These are phyloP conservation scores for Oreotrochilus melanogaster DNA, from an alignment of 2,113 vertebrate species.

Conservation along the genomic window DNA sequence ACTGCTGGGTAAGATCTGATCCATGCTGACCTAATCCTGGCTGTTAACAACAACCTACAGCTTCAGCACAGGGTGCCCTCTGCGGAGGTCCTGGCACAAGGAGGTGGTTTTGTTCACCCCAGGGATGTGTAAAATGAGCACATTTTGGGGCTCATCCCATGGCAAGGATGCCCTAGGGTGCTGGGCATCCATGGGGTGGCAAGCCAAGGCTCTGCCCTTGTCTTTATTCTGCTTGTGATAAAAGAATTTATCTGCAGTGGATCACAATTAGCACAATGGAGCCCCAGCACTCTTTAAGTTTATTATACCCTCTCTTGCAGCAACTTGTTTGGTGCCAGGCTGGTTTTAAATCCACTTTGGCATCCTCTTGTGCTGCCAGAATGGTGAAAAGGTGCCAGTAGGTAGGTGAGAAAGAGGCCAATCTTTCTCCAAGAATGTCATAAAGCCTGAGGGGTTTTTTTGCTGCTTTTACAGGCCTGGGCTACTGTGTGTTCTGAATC, in stretches of 20 bases:
- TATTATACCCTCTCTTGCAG: neutral
- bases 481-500: neutral
- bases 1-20: neutral
- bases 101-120: neutral
- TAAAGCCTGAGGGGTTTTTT: neutral
- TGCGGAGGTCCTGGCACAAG: conserved; percentile 4
- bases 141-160: neutral
- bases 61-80: conserved; percentile 14
- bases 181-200: neutral
- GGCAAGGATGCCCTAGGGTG: neutral
- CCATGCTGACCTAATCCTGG: conserved; percentile 17
- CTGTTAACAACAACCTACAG: neutral
- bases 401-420: neutral
- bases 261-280: neutral
- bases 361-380: neutral
- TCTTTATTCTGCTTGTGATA: neutral
- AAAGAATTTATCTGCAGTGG: conserved; percentile 24
- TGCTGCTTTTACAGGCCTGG: neutral
- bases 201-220: neutral
- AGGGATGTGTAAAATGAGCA: neutral
- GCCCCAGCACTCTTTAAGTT: neutral
- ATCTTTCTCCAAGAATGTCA: neutral
- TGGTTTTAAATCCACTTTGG: neutral
- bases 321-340: neutral
- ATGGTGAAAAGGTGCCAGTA: neutral